A percentile compares a stretch with the other conserved stretches of the same genome.
Evolutionary conservation across 2,113 vertebrate species (phyloP).

Genomic region (Perognathus longimembris): DNA sequence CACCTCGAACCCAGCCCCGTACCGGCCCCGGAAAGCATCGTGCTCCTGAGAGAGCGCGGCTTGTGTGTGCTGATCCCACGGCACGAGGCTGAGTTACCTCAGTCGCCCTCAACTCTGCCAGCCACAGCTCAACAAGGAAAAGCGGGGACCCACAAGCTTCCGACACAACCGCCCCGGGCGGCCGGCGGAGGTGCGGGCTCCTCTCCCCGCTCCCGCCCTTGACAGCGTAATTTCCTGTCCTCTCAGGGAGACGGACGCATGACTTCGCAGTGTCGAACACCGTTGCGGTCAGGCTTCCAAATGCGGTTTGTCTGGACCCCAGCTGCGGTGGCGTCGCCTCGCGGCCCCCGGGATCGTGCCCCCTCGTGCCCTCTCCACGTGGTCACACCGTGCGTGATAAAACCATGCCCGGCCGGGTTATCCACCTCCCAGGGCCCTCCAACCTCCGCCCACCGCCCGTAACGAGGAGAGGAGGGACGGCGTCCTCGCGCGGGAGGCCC

Average conservation of each 20-base stretch:
- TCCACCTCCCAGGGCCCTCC: conserved; percentile 68
- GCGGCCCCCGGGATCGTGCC: too few relatives aligned
- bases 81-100: conserved; percentile 71
- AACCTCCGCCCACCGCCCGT: conserved; percentile 72
- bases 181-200: conserved; percentile 69
- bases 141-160: conserved; percentile 46
- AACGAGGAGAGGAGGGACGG: conserved; percentile 61
- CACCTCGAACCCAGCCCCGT: conserved; percentile 67
- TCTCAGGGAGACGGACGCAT: conserved; percentile 78
- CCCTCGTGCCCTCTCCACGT: conserved; percentile 70
- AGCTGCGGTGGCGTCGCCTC: conserved; percentile 83
- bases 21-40: conserved; percentile 78
- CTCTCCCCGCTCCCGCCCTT: conserved; percentile 65
- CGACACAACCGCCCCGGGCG: conserved; percentile 45
- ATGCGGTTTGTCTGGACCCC: conserved; percentile 85
- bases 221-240: conserved; percentile 84
- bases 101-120: too few relatives aligned
- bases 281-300: conserved; percentile 85
- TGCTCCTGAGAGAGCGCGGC: conserved; percentile 77
- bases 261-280: conserved; percentile 81
- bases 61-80: conserved; percentile 75
- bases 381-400: conserved; percentile 70
- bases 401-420: too few relatives aligned
- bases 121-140: conserved; percentile 79
- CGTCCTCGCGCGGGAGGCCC: too few relatives aligned